Conservation (phyloP, 2,888 invertebrate species). For the Stomorhina lunata region DNA sequence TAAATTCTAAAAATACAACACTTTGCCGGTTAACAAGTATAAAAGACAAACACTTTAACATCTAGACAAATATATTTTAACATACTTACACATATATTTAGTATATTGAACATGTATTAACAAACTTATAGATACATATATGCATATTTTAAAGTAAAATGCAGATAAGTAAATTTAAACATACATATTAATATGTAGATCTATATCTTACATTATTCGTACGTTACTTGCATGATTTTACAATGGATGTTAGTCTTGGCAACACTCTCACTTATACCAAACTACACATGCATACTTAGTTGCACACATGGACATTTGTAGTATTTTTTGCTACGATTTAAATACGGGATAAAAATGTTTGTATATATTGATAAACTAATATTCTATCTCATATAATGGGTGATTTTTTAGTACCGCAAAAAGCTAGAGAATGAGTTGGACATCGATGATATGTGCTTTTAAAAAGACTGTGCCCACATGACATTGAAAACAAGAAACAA, state of each 20-base stretch:
- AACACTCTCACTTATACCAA: not conserved
- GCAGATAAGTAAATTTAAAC: constrained; percentile 12
- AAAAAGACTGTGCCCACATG: no score
- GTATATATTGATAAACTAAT: constrained; percentile 47
- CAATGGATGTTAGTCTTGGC: constrained; percentile 1
- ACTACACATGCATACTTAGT: not conserved
- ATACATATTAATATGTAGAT: constrained; percentile 9
- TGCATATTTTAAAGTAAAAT: constrained; percentile 1
- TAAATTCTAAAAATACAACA: constrained; percentile 62
- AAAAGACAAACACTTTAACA: constrained; percentile 34
- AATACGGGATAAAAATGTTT: not conserved
- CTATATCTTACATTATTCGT: constrained; percentile 37
- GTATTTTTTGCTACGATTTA: not conserved
- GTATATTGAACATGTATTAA: constrained; percentile 13
- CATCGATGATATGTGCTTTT: no score
- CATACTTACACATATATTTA: not conserved
- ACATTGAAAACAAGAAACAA: no score
- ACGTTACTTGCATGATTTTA: constrained; percentile 42
- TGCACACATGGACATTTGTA: constrained; percentile 3
- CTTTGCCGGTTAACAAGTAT: constrained; percentile 60
- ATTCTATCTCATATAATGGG: no score
- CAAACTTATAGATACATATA: constrained; percentile 22
- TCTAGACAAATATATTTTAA: not conserved
- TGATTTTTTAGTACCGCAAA: no score
- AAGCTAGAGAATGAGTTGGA: no score